These are phyloP conservation scores for Mythimna vitellina DNA, from an alignment of 2,888 invertebrate genomes.

Conservation along the genomic window DNA sequence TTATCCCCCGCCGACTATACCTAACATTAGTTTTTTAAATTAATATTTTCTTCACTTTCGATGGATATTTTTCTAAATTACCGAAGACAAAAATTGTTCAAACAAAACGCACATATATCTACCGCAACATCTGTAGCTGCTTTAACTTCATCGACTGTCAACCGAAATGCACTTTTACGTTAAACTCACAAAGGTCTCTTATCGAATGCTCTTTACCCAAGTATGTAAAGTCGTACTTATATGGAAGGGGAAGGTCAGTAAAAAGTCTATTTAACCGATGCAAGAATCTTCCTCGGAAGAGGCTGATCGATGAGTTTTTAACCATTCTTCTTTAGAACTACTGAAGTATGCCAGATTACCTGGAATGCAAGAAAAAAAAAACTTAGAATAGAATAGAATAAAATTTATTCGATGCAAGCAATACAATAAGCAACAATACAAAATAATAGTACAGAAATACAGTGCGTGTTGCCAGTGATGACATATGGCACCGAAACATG, in stretches of 20 bases:
- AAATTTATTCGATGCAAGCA: too few relatives aligned
- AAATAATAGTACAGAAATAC: too few relatives aligned
- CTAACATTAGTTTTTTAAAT: too few relatives aligned
- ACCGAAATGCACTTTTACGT: slow-evolving; percentile 17
- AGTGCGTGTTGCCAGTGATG: too few relatives aligned
- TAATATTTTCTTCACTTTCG: background rate
- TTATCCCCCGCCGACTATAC: too few relatives aligned
- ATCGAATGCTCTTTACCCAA: background rate
- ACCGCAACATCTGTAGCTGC: slow-evolving; percentile 12
- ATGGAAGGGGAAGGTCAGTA: slow-evolving; percentile 32
- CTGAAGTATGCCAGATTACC: slow-evolving; percentile 30
- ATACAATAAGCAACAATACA: too few relatives aligned
- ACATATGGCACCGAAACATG: too few relatives aligned
- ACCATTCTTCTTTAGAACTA: slow-evolving; percentile 49
- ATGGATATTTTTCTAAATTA: background rate
- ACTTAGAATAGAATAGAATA: background rate
- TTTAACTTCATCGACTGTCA: background rate
- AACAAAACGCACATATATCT: background rate
- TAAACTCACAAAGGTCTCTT: slow-evolving; percentile 9
- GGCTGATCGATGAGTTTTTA: slow-evolving; percentile 45
- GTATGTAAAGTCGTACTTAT: slow-evolving; percentile 2
- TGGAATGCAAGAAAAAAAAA: slow-evolving; percentile 44
- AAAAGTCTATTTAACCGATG: slow-evolving; percentile 45
- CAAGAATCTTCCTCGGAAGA: slow-evolving; percentile 30
- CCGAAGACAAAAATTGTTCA: background rate